These are phyloP conservation scores for Scomber scombrus DNA, from an alignment of 2,113 vertebrate species.

Conservation along the genomic window DNA sequence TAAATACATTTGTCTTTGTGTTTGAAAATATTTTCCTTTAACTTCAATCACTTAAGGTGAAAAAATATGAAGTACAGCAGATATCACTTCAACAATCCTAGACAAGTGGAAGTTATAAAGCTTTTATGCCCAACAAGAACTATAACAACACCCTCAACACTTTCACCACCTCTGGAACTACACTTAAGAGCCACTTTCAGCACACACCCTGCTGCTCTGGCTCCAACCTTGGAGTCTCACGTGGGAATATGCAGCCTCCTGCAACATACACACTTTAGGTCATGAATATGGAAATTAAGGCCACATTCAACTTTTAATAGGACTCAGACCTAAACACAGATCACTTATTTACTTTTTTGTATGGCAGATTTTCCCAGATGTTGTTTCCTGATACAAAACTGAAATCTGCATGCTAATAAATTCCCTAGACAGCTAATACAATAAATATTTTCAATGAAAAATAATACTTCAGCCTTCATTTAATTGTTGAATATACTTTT, in stretches of 20 bases:
- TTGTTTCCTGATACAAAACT: neutral
- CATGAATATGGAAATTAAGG: conserved; percentile 45
- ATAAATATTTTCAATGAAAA: neutral
- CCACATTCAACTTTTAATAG: conserved; percentile 10
- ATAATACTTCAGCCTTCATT: neutral
- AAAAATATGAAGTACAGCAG: neutral
- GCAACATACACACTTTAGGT: conserved; percentile 27
- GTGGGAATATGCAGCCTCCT: conserved; percentile 26
- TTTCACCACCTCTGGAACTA: conserved; percentile 33
- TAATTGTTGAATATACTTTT: neutral
- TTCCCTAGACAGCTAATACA: neutral
- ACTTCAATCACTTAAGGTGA: neutral
- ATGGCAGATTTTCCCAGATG: conserved; percentile 11
- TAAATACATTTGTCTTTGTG: neutral
- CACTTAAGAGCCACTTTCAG: conserved; percentile 47
- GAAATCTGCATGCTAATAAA: neutral
- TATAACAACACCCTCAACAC: conserved; percentile 43
- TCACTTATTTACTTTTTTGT: neutral
- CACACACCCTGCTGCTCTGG: conserved; percentile 13
- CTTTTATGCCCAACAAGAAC: conserved; percentile 33
- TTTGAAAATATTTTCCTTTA: neutral
- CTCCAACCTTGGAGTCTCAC: conserved; percentile 30
- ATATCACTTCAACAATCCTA: conserved; percentile 12
- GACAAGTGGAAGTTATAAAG: conserved; percentile 23
- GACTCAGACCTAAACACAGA: neutral